Conservation (phyloP, 2,797 vertebrate genomes). For the Phoxinus dragarum region DNA sequence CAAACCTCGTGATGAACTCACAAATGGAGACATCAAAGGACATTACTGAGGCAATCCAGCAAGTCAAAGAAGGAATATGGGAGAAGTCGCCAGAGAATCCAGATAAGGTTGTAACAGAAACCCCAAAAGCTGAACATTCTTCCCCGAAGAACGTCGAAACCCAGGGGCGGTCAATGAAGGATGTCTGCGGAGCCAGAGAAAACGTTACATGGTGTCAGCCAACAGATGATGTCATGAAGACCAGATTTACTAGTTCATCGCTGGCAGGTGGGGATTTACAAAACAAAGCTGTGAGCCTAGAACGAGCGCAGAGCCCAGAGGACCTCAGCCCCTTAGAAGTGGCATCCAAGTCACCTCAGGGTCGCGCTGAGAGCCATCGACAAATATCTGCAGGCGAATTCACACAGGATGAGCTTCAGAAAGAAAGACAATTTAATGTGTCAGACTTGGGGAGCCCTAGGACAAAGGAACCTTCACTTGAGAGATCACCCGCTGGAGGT, state of each 20-base stretch:
- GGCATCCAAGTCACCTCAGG: constrained; percentile 35
- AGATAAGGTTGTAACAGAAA: background rate
- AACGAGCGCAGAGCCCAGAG: background rate
- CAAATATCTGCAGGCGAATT: constrained; percentile 31
- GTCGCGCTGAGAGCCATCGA: constrained; percentile 25
- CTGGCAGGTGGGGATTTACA: constrained; percentile 24
- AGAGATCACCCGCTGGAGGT: constrained; percentile 40
- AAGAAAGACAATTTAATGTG: constrained; percentile 19
- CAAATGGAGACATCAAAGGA: constrained; percentile 16
- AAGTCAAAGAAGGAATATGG: background rate
- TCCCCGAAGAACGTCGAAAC: background rate
- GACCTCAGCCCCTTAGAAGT: constrained; percentile 28
- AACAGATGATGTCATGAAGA: constrained; percentile 23
- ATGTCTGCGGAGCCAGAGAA: constrained; percentile 16
- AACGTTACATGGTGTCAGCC: background rate
- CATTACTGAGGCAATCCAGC: background rate
- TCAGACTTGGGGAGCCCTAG: constrained; percentile 26
- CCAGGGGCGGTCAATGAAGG: background rate
- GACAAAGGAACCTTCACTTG: constrained; percentile 28
- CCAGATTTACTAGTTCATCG: constrained; percentile 24
- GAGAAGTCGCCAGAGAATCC: background rate
- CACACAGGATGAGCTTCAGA: constrained; percentile 28
- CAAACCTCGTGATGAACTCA: constrained; percentile 12
- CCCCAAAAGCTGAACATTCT: background rate
- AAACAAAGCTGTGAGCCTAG: constrained; percentile 18